Conservation (phyloP, 2,888 invertebrate species). For the Gymnosoma rotundatum region DNA sequence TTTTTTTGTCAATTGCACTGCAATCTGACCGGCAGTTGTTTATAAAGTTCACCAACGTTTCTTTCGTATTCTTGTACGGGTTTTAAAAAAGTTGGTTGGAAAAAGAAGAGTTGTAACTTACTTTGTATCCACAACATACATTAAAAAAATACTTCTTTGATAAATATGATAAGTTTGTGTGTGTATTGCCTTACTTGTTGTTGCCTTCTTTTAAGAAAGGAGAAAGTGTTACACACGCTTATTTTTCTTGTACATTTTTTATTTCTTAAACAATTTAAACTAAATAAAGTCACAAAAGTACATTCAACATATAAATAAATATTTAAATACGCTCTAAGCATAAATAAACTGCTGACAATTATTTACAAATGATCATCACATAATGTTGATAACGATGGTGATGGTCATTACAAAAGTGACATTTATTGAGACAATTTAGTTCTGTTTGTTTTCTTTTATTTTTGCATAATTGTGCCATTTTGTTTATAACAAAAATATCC, state of each 20-base stretch:
- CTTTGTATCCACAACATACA: neutral
- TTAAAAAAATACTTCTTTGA: neutral
- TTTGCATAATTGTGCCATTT: constrained; percentile 26
- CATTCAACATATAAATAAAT: neutral
- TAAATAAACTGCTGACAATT: constrained; percentile 49
- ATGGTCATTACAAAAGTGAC: neutral
- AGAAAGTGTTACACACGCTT: constrained; percentile 69
- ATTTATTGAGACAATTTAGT: constrained; percentile 38
- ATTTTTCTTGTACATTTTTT: constrained; percentile 10
- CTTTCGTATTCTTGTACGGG: neutral
- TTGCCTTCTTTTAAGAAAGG: constrained; percentile 58
- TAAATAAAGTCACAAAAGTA: constrained; percentile 52
- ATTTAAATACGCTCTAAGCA: constrained; percentile 52
- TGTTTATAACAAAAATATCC: neutral
- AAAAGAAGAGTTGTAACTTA: constrained; percentile 20
- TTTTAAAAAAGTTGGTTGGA: constrained; percentile 21
- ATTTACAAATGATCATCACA: neutral
- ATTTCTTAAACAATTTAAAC: constrained; percentile 53
- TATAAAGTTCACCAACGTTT: constrained; percentile 5
- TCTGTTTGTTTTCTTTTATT: neutral
- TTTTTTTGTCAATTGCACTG: constrained; percentile 9
- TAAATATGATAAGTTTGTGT: constrained; percentile 8
- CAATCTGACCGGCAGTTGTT: constrained; percentile 10
- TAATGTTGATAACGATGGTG: constrained; percentile 5
- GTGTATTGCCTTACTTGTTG: neutral